Percentiles rank a stretch among this genome's conserved stretches.
These are phyloP conservation scores for Apus apus DNA, from an alignment of 2,113 vertebrate genomes.

Conservation along the genomic window DNA sequence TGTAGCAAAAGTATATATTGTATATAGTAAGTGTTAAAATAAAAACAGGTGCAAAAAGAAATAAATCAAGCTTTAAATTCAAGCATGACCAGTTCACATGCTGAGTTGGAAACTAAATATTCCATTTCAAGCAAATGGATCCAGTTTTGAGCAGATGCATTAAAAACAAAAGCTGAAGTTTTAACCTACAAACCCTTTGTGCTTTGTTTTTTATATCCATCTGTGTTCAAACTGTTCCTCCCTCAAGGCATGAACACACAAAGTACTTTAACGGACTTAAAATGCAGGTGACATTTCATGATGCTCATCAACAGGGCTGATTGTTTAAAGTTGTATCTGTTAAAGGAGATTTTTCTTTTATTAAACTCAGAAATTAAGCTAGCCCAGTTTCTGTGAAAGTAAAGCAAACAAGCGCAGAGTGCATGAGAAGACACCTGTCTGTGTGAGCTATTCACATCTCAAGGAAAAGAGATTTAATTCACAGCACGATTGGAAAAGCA, in stretches of 20 bases:
- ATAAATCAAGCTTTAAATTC: constrained; percentile 41
- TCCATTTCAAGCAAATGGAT: constrained; percentile 23
- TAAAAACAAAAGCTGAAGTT: neutral
- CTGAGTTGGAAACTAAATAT: constrained; percentile 44
- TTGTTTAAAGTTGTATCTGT: neutral
- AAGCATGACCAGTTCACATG: constrained; percentile 50
- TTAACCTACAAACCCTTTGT: neutral
- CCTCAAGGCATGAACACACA: neutral
- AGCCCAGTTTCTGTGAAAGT: neutral
- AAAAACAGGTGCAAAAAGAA: constrained; percentile 61
- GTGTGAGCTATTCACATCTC: neutral
- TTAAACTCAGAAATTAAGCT: neutral
- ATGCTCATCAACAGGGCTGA: neutral
- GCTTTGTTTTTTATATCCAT: neutral
- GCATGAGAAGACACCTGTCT: neutral
- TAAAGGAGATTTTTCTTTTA: neutral
- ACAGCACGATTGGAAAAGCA: neutral
- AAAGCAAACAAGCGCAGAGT: neutral
- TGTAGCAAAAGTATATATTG: neutral
- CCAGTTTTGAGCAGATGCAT: neutral
- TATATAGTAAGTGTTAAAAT: neutral
- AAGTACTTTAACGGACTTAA: neutral
- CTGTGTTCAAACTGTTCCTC: neutral
- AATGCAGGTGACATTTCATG: neutral
- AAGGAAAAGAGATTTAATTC: neutral